These are phyloP conservation scores for Siphamia tubifer DNA, from an alignment of 2,113 vertebrate genomes.

Conservation along the genomic window DNA sequence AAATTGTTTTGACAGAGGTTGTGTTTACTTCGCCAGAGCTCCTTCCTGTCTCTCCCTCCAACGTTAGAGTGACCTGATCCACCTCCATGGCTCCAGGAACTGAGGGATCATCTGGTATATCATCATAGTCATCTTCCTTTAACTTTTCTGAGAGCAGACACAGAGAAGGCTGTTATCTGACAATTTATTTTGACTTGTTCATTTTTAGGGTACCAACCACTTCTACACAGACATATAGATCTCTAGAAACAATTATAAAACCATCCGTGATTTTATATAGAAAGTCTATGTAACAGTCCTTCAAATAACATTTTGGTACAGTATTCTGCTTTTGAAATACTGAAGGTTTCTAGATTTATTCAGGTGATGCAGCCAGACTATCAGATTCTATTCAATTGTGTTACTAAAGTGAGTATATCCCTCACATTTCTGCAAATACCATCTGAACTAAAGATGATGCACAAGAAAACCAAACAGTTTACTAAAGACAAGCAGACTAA, in stretches of 20 bases:
- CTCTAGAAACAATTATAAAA: background rate
- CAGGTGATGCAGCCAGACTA: too few species aligned
- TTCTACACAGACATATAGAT: too few species aligned
- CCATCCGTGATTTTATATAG: too few species aligned
- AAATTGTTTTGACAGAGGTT: conserved; percentile 59
- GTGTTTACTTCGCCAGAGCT: conserved; percentile 77
- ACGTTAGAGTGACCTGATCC: conserved; percentile 74
- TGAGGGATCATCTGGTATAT: conserved; percentile 79
- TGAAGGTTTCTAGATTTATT: background rate
- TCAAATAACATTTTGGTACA: too few species aligned
- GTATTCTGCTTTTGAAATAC: background rate
- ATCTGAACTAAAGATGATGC: too few species aligned
- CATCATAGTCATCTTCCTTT: conserved; percentile 83
- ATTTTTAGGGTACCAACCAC: too few species aligned
- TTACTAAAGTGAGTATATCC: too few species aligned
- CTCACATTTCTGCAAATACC: too few species aligned
- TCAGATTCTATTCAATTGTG: too few species aligned
- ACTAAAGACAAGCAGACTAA: too few species aligned
- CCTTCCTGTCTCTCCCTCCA: conserved; percentile 71
- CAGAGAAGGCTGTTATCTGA: background rate
- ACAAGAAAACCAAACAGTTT: too few species aligned
- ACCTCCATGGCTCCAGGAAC: conserved; percentile 73
- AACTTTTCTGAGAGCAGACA: conserved; percentile 59
- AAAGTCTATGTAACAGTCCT: too few species aligned
- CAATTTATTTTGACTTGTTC: background rate